These are phyloP conservation scores for Cynoglossus semilaevis DNA, from an alignment of 2,113 vertebrate genomes.

Conservation along the genomic window DNA sequence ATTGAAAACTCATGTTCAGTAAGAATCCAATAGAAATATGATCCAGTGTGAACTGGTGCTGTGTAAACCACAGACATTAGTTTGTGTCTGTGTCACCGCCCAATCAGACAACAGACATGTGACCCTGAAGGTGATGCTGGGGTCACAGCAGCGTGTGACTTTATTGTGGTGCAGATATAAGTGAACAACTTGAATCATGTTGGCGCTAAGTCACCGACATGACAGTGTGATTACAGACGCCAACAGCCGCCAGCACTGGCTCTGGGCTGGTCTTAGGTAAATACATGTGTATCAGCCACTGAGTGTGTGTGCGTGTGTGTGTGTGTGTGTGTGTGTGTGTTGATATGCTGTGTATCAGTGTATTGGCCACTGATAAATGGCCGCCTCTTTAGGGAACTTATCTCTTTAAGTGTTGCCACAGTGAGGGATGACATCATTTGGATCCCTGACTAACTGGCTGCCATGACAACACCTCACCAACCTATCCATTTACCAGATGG, in stretches of 20 bases:
- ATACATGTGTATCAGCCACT: conserved; percentile 22
- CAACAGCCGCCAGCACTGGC: too few species aligned
- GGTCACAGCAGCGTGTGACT: too few species aligned
- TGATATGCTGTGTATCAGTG: conserved; percentile 53
- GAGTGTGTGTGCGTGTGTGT: conserved; percentile 9
- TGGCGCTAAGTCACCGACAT: conserved; percentile 21
- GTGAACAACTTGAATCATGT: too few species aligned
- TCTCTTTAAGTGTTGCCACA: conserved; percentile 94
- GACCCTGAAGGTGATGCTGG: too few species aligned
- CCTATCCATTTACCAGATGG: conserved; percentile 99
- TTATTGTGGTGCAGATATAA: too few species aligned
- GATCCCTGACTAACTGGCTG: conserved; percentile 91
- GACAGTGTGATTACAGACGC: conserved; percentile 56
- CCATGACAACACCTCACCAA: conserved; percentile 86
- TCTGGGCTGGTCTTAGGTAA: conserved; percentile 37
- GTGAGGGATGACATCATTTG: conserved; percentile 99
- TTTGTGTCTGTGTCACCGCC: background rate
- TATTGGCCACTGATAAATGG: conserved; percentile 98
- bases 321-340: conserved; percentile 19
- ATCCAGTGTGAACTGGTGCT: too few species aligned
- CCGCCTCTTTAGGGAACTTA: conserved; percentile 99
- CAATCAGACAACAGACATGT: too few species aligned
- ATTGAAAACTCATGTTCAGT: too few species aligned
- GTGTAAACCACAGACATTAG: too few species aligned
- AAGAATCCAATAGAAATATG: too few species aligned